Base-by-base conservation (phyloP, 2,113 vertebrate species). In the Daboia siamensis region DNA sequence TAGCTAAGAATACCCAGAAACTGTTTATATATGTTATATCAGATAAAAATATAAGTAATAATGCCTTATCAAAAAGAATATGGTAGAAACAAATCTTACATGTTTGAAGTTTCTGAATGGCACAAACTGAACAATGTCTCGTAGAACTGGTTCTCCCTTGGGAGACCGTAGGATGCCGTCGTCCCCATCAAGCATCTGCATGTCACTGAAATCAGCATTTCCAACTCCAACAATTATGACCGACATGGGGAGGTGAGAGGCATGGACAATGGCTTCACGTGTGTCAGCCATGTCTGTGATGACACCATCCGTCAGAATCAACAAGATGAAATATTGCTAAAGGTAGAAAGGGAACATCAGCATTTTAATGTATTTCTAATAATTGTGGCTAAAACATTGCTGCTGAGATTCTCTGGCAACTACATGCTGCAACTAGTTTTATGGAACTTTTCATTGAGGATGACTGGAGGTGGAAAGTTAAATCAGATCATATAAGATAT, bases 281-380 rank as follows among this genome's bases (percentile, higher is more conserved):
- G 99, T 99, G 97, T 99, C 99, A 0, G 99, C 98, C 99, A 99
- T 99, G 97, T 99, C 99, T 0, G 99, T 99, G 97, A 99, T 99
- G 94, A 99, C 99, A 0, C 99, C 99, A 0, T 99, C 99, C 0
- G 99, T 99, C 97, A 99, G 98, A 95, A 99, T 99, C 94, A 99
- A 97, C 95, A 99, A 95, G 97, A 99, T 99, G 97, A 99, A 99
- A 97, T 99, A 99, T 98, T 99, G 99, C 99, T 99, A 97, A 13
- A 92, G 61, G 89, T 26, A 33, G 86, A 57, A 0, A 20, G 44
- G 91, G 90, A 69, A 84, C 6, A 85, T 57, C 46, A 86, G 17
- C 24, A 61, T 39, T 33, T 48, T n/a, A 39, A 80, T 39, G 6
- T 33, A 61, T 57, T 56, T 92, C 23, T 59, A 29, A 51, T 20